Conservation (phyloP, 2,888 invertebrate genomes). For the Pristionchus entomophagus region DNA sequence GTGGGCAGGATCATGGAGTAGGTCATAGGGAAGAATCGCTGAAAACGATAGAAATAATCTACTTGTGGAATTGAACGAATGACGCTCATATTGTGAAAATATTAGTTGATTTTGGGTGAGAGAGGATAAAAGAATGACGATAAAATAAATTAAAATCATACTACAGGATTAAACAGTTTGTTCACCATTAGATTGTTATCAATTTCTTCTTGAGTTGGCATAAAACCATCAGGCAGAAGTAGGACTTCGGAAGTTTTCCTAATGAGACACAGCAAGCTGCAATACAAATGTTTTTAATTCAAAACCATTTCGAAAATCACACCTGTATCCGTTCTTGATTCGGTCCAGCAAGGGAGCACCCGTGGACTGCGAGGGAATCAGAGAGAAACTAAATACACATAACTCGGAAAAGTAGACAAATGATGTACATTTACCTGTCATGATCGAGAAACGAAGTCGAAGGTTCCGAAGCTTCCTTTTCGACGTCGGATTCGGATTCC, state of each 20-base stretch:
- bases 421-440: background rate
- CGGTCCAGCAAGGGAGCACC: background rate
- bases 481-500: no score
- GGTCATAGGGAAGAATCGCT: background rate
- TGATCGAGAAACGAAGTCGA: slow-evolving; percentile 10
- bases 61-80: background rate
- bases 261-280: background rate
- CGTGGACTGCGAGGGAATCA: background rate
- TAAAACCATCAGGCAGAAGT: background rate
- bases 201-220: background rate
- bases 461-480: no score
- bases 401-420: background rate
- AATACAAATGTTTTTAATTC: no score
- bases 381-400: background rate
- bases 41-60: background rate
- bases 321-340: slow-evolving; percentile 15
- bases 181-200: background rate
- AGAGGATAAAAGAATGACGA: no score
- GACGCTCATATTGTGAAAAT: no score
- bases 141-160: no score
- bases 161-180: no score
- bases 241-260: background rate
- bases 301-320: background rate
- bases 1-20: background rate
- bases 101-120: background rate